Evolutionary conservation across 1,140 invertebrate genomes (phyloP).

Genomic region (Trichogramma pretiosum): DNA sequence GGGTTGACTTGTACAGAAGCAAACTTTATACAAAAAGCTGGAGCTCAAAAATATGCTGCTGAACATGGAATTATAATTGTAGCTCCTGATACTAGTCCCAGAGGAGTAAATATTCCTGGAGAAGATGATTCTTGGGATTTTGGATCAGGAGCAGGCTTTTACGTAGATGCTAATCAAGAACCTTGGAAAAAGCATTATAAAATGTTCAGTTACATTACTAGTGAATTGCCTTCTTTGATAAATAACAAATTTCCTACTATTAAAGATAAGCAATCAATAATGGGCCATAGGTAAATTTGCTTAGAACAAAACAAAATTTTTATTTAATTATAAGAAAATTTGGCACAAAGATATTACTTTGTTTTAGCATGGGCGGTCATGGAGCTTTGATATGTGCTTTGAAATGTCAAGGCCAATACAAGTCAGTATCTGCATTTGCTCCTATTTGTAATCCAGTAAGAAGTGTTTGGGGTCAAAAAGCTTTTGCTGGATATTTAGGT

Average conservation of each 20-base stretch:
- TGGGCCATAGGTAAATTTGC: slow-evolving; percentile 67
- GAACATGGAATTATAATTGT: slow-evolving; percentile 78
- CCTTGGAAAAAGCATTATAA: slow-evolving; percentile 91
- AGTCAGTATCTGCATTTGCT: slow-evolving; percentile 91
- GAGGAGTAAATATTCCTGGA: slow-evolving; percentile 79
- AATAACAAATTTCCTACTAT: slow-evolving; percentile 61
- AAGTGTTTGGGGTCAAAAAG: slow-evolving; percentile 82
- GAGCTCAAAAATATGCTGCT: slow-evolving; percentile 79
- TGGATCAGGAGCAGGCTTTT: slow-evolving; percentile 92
- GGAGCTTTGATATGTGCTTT: slow-evolving; percentile 87
- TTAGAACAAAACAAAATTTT: slow-evolving; percentile 2
- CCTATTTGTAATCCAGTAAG: slow-evolving; percentile 85
- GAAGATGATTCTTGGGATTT: slow-evolving; percentile 90
- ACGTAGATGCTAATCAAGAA: slow-evolving; percentile 82
- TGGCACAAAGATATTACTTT: slow-evolving; percentile 15
- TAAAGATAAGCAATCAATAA: slow-evolving; percentile 62
- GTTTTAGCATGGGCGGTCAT: slow-evolving; percentile 88
- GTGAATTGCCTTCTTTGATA: slow-evolving; percentile 77
- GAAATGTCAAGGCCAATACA: slow-evolving; percentile 85
- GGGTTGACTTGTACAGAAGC: slow-evolving; percentile 92
- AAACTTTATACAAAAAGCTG: slow-evolving; percentile 94
- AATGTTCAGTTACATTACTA: slow-evolving; percentile 95
- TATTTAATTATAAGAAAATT: neutral
- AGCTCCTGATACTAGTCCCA: slow-evolving; percentile 91
- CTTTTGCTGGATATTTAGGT: slow-evolving; percentile 82